These are phyloP conservation scores for Theropithecus gelada DNA, from an alignment of 2,113 vertebrate species.

Conservation along the genomic window DNA sequence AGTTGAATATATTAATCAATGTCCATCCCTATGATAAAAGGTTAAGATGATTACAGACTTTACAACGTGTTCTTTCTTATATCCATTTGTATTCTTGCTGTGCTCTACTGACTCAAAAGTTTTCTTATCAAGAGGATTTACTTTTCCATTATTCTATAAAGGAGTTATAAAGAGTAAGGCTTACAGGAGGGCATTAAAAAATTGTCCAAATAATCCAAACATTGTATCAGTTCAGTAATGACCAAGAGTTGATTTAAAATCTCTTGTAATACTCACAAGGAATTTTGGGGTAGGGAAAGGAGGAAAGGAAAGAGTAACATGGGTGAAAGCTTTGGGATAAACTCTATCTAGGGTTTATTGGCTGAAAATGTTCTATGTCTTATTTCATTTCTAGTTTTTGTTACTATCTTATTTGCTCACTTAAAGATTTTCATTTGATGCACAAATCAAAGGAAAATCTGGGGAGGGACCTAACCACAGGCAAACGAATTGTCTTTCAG, in stretches of 20 bases:
- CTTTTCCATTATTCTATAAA: not conserved
- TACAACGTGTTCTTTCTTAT: not conserved
- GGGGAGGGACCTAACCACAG: not conserved
- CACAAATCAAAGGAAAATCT: not conserved
- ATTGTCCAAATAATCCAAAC: not conserved
- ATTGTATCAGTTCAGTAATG: not conserved
- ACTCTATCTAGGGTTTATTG: not conserved
- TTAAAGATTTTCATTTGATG: slow-evolving; percentile 25
- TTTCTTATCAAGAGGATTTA: not conserved
- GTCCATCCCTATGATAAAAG: not conserved
- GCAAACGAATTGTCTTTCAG: not conserved
- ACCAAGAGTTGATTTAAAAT: not conserved
- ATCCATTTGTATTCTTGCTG: not conserved
- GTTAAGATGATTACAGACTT: not conserved
- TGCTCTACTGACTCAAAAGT: not conserved
- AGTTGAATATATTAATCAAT: not conserved
- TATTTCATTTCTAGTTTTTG: slow-evolving; percentile 7
- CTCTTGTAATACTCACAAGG: not conserved
- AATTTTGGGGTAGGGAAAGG: not conserved
- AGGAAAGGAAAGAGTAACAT: not conserved
- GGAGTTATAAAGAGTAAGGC: not conserved
- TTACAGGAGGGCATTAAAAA: not conserved
- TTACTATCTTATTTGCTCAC: not conserved
- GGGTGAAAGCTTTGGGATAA: not conserved
- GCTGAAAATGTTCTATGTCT: not conserved